Base-by-base conservation (phyloP, 92 coral and sea anemone species). In the Meandrina meandrites region DNA sequence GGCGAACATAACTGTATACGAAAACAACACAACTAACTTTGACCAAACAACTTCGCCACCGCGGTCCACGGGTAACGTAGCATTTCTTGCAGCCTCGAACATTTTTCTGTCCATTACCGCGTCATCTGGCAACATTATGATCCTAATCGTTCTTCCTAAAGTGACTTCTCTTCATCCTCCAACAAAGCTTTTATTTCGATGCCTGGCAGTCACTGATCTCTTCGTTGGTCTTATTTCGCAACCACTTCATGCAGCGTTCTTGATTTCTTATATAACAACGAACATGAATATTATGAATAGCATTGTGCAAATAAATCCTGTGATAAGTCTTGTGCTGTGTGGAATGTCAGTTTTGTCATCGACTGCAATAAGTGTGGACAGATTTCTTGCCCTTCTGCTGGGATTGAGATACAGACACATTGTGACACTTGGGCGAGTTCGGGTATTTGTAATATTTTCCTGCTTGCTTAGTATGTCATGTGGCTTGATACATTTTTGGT, bases 301-400 rank as follows among this genome's bases (percentile, higher is more conserved):
- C 68, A 60, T 60, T 60, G 9, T 10, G n/a, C 9, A 60, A 4
- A 0, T 60, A 24, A 60, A 60, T 60, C 8, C 67, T 60, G 21
- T 15, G 9, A 6, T 71, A 35, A 21, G 42, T 36, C 21, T 71
- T 0, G 8, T 32, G 42, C 36, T 71, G 19, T 71, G 76, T 31
- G 47, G n/a, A 34, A 5, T 71, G 0, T 71, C 76, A 9, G 11
- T 71, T 15, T 2, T 71, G 24, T 34, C 47, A 16, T 71, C 76
- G 22, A 71, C 76, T 35, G 48, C 76, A 71, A 71, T 71, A 17
- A 71, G 76, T 36, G 2, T 71, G 21, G 76, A 71, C 76, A 71
- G 76, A 34, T 24, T 71, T 5, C n/a, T 34, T 9, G 76, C 76
- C 7, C 10, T 71, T 16, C 4, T 9, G n/a, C 27, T 71, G 37